A percentile compares a stretch with the other conserved stretches of the same genome.
phyloP scores from a whole-genome alignment of 2,888 invertebrate species.

The Gisinianus flammeolus region DNA sequence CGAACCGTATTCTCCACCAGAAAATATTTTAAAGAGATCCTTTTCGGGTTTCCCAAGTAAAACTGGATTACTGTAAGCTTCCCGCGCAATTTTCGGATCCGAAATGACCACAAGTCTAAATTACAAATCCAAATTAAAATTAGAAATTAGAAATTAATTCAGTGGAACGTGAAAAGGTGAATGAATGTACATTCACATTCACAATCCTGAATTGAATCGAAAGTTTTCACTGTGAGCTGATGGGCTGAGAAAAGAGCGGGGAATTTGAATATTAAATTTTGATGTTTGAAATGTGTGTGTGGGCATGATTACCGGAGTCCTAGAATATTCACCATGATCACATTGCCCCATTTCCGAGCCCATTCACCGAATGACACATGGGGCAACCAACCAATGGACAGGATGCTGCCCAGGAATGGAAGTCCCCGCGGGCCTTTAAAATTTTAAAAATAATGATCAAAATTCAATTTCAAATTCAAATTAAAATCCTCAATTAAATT shows the following conservation, averaged over 20 bases:
- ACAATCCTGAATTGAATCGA: no score
- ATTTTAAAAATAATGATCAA: no score
- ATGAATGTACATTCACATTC: neutral
- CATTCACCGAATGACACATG: neutral
- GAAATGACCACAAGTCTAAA: neutral
- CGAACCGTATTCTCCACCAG: neutral
- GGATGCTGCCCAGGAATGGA: neutral
- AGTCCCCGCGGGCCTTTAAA: neutral
- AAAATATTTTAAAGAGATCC: neutral
- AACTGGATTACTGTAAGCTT: constrained; percentile 7
- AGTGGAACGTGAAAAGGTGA: neutral
- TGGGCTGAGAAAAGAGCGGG: no score
- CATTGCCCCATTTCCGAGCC: neutral
- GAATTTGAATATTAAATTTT: no score
- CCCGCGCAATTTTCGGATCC: neutral
- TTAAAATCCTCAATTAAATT: no score
- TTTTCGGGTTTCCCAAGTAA: neutral
- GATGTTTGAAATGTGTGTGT: no score
- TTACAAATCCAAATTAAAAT: neutral
- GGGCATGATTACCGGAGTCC: no score
- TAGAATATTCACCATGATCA: neutral
- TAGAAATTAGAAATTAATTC: neutral
- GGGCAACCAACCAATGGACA: neutral
- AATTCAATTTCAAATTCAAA: no score
- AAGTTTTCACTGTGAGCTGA: no score